Conservation (phyloP, 2,888 invertebrate genomes). For the Caenorhabditis parvicauda region DNA sequence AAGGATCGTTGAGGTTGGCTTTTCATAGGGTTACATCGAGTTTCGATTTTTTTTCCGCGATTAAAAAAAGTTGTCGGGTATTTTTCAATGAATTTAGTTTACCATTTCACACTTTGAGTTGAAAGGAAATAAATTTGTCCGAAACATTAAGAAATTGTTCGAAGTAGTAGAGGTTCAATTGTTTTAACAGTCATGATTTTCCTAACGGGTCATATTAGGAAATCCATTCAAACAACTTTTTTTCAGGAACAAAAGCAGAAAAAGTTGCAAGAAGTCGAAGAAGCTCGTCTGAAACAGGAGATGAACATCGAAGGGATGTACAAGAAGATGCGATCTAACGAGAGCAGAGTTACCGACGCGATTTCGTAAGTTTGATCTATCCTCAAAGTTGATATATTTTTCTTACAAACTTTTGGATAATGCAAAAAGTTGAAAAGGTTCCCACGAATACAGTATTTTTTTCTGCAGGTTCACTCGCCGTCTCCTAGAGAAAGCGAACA, state of each 20-base stretch:
- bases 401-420: neutral
- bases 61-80: no score
- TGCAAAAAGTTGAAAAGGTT: neutral
- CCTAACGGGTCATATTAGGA: neutral
- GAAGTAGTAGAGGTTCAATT: no score
- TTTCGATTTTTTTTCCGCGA: no score
- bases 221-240: neutral
- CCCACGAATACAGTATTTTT: neutral
- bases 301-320: slow-evolving; percentile 45
- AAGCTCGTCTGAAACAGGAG: slow-evolving; percentile 46
- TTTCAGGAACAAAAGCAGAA: slow-evolving; percentile 14
- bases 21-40: no score
- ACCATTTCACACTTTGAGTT: no score
- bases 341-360: slow-evolving; percentile 47
- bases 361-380: slow-evolving; percentile 16
- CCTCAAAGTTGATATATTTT: neutral
- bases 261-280: slow-evolving; percentile 38
- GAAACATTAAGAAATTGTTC: no score
- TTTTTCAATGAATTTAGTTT: no score
- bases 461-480: slow-evolving; percentile 43
- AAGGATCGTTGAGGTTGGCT: slow-evolving; percentile 12
- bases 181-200: no score
- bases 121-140: no score
- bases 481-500: slow-evolving; percentile 46
- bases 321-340: slow-evolving; percentile 44